Evolutionary conservation across 2,797 vertebrate species (phyloP), one percentile per base, ranked within the genome.

Genomic region (Molothrus ater): DNA sequence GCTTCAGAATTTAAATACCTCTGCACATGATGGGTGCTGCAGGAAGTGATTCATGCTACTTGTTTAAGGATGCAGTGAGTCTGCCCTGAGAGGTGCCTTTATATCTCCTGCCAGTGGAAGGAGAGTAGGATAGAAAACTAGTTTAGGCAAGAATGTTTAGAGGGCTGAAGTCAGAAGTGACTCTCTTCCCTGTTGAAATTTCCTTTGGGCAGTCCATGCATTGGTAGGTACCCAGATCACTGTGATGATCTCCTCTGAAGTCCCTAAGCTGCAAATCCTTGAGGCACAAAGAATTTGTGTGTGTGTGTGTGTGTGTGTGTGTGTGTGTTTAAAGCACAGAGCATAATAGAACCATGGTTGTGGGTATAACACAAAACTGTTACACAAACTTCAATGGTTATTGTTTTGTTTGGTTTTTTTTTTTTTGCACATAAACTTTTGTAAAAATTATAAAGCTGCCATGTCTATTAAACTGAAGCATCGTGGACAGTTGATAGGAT

Each of bases 1-100:
- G 11, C 34, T 85, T 80, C 38, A 78, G n/a, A 83, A 72, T 92
- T 90, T 61, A 61, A 78, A 71, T 68, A 70, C 26, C 31, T 63
- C 17, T 53, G 56, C 22, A 32, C 32, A 22, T 11, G 40, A 21
- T 50, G 69, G 40, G 5, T 75, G 25, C 51, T 80, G 54, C 71
- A 53, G 40, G 50, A 72, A 79, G 24, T 51, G 60, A 70, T 73
- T 76, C 25, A n/a, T n/a, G 40, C 6, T 17, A 3, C 40, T 45
- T 32, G 11, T 59, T 92, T 72, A 57, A 61, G 45, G 47, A 80
- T 86, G 69, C n/a, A 76, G 7, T 19, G n/a, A 80, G n/a, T 16
- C n/a, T 80, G 31, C 48, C 45, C 63, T 60, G 73, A 90, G 76
- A 78, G 16, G 6, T 71, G 26, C 24, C 42, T 26, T 4, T 59